Evolutionary conservation across 2,113 vertebrate genomes (phyloP).

Genomic region (Pteruthius melanotis): DNA sequence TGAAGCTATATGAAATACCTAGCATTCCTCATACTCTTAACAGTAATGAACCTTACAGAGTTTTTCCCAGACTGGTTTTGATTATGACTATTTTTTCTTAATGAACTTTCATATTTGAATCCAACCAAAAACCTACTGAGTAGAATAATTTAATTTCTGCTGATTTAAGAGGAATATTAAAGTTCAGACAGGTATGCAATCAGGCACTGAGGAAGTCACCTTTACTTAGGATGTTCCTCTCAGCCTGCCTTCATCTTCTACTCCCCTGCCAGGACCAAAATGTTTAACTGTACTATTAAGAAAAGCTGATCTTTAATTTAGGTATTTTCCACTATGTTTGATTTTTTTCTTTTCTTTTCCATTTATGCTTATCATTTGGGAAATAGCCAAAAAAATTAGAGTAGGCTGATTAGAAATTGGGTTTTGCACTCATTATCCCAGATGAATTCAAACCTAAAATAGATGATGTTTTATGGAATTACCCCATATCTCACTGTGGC

Average conservation of each 20-base stretch:
- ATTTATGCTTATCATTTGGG: neutral
- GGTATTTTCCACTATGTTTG: neutral
- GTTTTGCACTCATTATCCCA: neutral
- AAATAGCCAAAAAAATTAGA: neutral
- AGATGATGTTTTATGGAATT: neutral
- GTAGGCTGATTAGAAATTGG: neutral
- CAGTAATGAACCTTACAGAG: neutral
- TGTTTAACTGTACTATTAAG: neutral
- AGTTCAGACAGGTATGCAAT: neutral
- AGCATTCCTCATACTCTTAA: neutral
- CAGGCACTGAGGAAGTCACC: rapidly evolving
- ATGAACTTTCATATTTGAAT: neutral
- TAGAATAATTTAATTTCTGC: neutral
- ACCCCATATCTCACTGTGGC: neutral
- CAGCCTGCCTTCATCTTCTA: neutral
- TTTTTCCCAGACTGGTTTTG: neutral
- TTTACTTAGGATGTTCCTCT: neutral
- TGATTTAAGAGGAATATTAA: neutral
- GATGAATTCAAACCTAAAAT: neutral
- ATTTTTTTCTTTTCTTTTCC: neutral
- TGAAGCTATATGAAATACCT: neutral
- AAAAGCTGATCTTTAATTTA: neutral
- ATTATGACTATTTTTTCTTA: neutral
- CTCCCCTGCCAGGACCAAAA: rapidly evolving
- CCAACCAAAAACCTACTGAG: neutral